A percentile compares a stretch with the other conserved stretches of the same genome.
These are phyloP conservation scores for Drosophila pallidifrons DNA, from an alignment of 1,140 invertebrate species.

Conservation along the genomic window DNA sequence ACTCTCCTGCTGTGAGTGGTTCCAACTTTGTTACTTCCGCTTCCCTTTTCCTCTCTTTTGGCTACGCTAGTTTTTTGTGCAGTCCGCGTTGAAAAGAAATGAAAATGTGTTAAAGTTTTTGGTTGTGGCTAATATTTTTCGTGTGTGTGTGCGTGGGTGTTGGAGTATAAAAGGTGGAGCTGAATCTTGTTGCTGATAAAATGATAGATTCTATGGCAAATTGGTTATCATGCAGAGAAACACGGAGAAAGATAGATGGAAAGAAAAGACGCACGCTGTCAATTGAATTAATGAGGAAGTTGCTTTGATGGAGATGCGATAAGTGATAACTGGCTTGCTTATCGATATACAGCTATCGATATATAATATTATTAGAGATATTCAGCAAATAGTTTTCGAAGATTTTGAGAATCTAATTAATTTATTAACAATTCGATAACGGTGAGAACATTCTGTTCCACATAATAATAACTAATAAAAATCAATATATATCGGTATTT, in stretches of 20 bases:
- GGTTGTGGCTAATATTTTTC: constrained; percentile 16
- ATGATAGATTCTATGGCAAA: constrained; percentile 21
- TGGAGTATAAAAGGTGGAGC: not conserved
- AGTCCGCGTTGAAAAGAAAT: constrained; percentile 69
- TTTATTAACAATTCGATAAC: too few species aligned
- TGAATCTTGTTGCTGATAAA: constrained; percentile 4
- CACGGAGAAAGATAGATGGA: too few species aligned
- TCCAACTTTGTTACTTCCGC: constrained; percentile 49
- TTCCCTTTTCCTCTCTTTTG: not conserved
- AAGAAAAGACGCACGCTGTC: not conserved
- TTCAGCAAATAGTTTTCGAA: too few species aligned
- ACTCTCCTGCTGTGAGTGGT: constrained; percentile 34
- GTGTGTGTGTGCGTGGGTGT: constrained; percentile 1
- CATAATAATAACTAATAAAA: not conserved
- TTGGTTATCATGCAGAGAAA: constrained; percentile 9
- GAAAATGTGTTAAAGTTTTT: constrained; percentile 73
- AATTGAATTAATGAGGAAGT: constrained; percentile 4
- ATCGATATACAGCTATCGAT: not conserved
- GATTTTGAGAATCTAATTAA: too few species aligned
- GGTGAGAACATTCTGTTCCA: too few species aligned
- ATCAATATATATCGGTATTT: not conserved
- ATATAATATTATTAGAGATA: not conserved
- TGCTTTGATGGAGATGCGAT: constrained; percentile 1
- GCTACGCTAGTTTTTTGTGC: constrained; percentile 40
- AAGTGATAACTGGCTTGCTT: not conserved